Percentiles rank a stretch among this genome's conserved stretches.
These are phyloP conservation scores for Drosophila murphyi DNA, from an alignment of 1,140 invertebrate genomes.

Conservation along the genomic window DNA sequence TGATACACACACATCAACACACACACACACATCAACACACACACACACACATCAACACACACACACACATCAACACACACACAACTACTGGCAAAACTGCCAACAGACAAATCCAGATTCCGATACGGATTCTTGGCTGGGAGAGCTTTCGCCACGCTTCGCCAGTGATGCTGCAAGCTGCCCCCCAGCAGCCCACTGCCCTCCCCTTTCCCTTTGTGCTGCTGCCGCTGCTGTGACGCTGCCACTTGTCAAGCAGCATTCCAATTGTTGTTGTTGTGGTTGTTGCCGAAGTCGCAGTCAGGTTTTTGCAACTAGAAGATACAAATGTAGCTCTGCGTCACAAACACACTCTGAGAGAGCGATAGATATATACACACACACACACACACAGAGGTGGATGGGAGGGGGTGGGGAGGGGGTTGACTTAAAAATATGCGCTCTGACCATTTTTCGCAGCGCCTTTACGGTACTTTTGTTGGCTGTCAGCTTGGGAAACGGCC, in stretches of 20 bases:
- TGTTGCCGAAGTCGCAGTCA: conserved; percentile 50
- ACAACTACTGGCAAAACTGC: conserved; percentile 16
- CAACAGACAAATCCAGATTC: conserved; percentile 58
- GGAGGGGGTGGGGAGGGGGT: neutral
- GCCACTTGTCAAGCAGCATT: conserved; percentile 76
- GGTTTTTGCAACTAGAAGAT: conserved; percentile 52
- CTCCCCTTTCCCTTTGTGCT: neutral
- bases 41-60: neutral
- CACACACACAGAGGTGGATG: neutral
- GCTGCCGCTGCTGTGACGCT: conserved; percentile 34
- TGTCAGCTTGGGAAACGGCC: conserved; percentile 52
- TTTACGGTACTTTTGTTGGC: conserved; percentile 73
- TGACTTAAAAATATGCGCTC: conserved; percentile 25
- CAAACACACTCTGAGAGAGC: conserved; percentile 4
- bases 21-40: neutral
- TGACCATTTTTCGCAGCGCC: conserved; percentile 33
- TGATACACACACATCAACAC: conserved; percentile 2
- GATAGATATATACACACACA: neutral
- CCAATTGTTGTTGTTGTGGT: conserved; percentile 51
- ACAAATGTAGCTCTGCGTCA: conserved; percentile 28
- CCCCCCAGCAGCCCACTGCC: conserved; percentile 7
- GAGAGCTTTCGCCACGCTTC: conserved; percentile 59
- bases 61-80: conserved; percentile 5
- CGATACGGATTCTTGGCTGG: conserved; percentile 25
- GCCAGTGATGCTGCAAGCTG: conserved; percentile 40